These are phyloP conservation scores for Apeira syringaria DNA, from an alignment of 2,888 invertebrate species.

Conservation along the genomic window DNA sequence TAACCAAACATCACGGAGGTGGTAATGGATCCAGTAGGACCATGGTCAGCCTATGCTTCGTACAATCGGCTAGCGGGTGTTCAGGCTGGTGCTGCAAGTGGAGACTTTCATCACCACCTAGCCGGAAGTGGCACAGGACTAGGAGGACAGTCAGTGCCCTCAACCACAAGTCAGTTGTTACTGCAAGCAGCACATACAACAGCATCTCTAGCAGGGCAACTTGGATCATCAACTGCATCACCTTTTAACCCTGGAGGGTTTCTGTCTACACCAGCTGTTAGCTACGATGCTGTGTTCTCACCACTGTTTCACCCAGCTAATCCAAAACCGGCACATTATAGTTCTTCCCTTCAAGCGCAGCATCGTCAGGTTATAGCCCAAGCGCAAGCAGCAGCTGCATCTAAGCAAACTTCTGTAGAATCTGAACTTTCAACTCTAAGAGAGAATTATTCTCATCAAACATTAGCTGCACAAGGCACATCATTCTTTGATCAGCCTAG, in stretches of 20 bases:
- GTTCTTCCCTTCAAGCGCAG: slow-evolving; percentile 85
- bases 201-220: slow-evolving; percentile 84
- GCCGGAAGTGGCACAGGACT: slow-evolving; percentile 83
- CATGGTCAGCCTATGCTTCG: slow-evolving; percentile 92
- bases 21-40: slow-evolving; percentile 95
- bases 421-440: slow-evolving; percentile 82
- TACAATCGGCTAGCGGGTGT: slow-evolving; percentile 92
- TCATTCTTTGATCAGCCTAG: slow-evolving; percentile 88
- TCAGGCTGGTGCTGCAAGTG: slow-evolving; percentile 86
- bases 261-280: slow-evolving; percentile 89
- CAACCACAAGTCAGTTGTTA: slow-evolving; percentile 87
- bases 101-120: slow-evolving; percentile 87
- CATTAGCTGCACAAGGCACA: slow-evolving; percentile 82
- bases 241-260: slow-evolving; percentile 89
- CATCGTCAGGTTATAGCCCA: slow-evolving; percentile 87
- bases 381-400: slow-evolving; percentile 81
- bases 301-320: slow-evolving; percentile 92
- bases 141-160: slow-evolving; percentile 82
- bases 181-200: slow-evolving; percentile 86
- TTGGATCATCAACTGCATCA: slow-evolving; percentile 85
- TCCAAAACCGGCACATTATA: slow-evolving; percentile 89
- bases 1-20: slow-evolving; percentile 74
- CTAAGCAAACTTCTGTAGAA: slow-evolving; percentile 82
- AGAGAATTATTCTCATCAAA: slow-evolving; percentile 85
- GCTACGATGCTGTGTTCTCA: slow-evolving; percentile 92